Evolutionary conservation across 2,113 vertebrate genomes (phyloP), one percentile per base, ranked within the genome.

Genomic region (Irena cyanogastra): DNA sequence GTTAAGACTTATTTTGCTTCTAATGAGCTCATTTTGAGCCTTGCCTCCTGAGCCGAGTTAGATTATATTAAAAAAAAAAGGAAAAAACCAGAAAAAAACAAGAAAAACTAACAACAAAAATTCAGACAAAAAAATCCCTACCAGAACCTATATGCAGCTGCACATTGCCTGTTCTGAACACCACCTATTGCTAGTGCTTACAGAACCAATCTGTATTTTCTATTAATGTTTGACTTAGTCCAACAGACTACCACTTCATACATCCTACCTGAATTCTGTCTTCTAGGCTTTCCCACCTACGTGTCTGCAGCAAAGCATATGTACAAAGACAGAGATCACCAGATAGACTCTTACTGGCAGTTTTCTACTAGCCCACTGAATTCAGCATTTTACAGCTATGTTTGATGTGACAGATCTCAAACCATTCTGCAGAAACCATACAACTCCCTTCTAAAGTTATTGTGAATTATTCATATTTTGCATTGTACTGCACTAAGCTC

Each of bases 261-360:
- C 93, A 94, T 93, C 92, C 95, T 95, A 97, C 94, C 94, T 96
- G 92, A 96, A 95, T 96, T 96, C 94, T 96, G 89, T 93, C 88
- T 93, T 94, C 78, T 83, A 96, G 70, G 96, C 92, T 95, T 82
- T 83, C 90, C 95, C 94, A 93, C 94, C 95, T 96, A 91, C 92
- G 26, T 94, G 92, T 93, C 95, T 95, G 81, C 92, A 93, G 78
- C 20, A 16, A 93, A 95, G 82, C 95, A 93, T 96, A 95, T 87
- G 94, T 16, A 91, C 76, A 45, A 88, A 88, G 93, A 93, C 83
- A 95, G 86, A 90, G 96, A 96, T 96, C 87, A 90, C 27, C 81
- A 89, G 68, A 93, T 14, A 94, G 90, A 90, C 71, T 93, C 78
- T 57, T 93, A 69, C 95, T 90, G 89, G 90, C 88, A 93, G 87